Conservation (phyloP, 2,797 vertebrate species). For the Ctenopoma multispine region DNA sequence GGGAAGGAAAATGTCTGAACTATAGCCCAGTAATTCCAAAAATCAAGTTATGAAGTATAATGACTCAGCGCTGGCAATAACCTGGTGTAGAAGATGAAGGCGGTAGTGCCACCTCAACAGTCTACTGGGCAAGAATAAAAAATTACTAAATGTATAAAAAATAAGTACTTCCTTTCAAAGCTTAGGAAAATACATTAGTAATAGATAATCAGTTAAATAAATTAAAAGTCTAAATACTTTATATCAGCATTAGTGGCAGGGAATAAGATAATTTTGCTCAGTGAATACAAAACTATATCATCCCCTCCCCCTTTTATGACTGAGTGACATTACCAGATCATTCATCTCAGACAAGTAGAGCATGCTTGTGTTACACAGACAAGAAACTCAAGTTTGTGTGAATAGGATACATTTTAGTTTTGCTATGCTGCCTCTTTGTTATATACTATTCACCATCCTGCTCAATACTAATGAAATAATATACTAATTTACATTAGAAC, state of each 20-base stretch:
- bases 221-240: neutral
- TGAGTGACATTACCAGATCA: neutral
- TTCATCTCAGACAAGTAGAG: neutral
- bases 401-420: neutral
- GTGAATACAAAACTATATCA: conserved; percentile 7
- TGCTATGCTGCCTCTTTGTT: neutral
- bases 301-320: neutral
- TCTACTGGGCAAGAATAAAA: neutral
- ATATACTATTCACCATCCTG: neutral
- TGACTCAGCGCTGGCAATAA: conserved; percentile 28
- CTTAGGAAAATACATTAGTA: neutral
- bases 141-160: conserved; percentile 3
- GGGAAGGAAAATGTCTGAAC: conserved; percentile 43
- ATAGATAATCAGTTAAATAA: conserved; percentile 3
- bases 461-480: too few species aligned
- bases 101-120: conserved; percentile 2
- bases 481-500: too few species aligned
- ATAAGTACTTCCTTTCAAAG: conserved; percentile 13
- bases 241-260: neutral
- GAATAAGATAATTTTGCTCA: neutral
- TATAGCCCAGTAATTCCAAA: conserved; percentile 35
- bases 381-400: neutral
- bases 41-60: conserved; percentile 31
- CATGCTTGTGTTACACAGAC: neutral
- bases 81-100: conserved; percentile 13